Percentiles rank a stretch among this genome's conserved stretches.
Evolutionary conservation across 2,797 vertebrate genomes (phyloP).

Genomic region (Bradypodion pumilum): DNA sequence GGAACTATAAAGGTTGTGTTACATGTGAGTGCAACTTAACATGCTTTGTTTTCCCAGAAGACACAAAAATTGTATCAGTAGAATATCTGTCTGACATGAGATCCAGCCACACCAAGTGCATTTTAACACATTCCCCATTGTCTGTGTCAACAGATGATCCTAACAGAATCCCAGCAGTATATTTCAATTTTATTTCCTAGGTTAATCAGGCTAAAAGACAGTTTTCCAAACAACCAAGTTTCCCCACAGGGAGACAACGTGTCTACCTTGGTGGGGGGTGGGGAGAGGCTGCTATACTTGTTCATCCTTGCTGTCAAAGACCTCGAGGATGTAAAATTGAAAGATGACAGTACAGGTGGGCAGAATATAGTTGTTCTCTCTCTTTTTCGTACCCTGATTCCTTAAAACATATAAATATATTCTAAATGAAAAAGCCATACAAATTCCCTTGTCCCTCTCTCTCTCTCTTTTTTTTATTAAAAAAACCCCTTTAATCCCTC

Average conservation of each 20-base stretch:
- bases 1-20: neutral
- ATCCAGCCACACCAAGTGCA: conserved; percentile 63
- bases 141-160: conserved; percentile 60
- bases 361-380: conserved; percentile 15
- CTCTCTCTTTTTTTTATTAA: conserved; percentile 62
- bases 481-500: conserved; percentile 80
- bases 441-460: conserved; percentile 34
- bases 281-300: conserved; percentile 28
- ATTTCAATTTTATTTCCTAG: conserved; percentile 72
- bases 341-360: conserved; percentile 39
- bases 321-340: conserved; percentile 44
- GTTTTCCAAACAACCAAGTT: conserved; percentile 55
- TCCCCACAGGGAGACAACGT: conserved; percentile 40
- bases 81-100: conserved; percentile 66
- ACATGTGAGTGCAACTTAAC: rapidly evolving
- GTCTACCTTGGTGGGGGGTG: conserved; percentile 20
- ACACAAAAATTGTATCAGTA: conserved; percentile 26
- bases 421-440: conserved; percentile 66
- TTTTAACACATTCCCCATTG: conserved; percentile 66
- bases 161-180: conserved; percentile 66
- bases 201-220: conserved; percentile 73
- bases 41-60: conserved; percentile 19
- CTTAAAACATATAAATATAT: conserved; percentile 49
- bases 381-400: conserved; percentile 43
- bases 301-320: conserved; percentile 52